phyloP scores from a whole-genome alignment of 2,888 invertebrate genomes.

The Drosophila rubida region DNA sequence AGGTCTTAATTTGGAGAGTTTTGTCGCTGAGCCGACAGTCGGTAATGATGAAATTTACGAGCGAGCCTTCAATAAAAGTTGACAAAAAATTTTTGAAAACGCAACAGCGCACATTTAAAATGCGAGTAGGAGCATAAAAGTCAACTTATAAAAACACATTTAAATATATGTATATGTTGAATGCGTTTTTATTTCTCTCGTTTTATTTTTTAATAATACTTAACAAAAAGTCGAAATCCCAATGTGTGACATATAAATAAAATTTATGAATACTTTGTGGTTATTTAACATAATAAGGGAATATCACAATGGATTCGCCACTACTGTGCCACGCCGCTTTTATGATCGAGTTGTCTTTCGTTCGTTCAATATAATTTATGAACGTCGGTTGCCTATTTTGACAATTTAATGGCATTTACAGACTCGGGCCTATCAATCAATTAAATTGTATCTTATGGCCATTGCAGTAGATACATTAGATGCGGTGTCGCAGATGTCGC shows the following conservation, averaged over 20 bases:
- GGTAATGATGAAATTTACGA: conserved; percentile 67
- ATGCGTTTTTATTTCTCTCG: conserved; percentile 33
- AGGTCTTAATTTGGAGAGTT: conserved; percentile 65
- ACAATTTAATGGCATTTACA: conserved; percentile 70
- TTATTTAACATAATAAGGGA: conserved; percentile 66
- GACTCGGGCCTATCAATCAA: conserved; percentile 64
- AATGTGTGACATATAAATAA: conserved; percentile 64
- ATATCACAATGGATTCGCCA: conserved; percentile 36
- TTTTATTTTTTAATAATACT: conserved; percentile 70
- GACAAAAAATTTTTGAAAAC: conserved; percentile 33
- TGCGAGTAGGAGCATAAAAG: conserved; percentile 40
- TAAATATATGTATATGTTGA: conserved; percentile 36
- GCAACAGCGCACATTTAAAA: conserved; percentile 39
- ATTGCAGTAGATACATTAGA: conserved; percentile 22
- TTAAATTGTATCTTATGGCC: conserved; percentile 20
- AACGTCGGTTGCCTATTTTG: conserved; percentile 62
- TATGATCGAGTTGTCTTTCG: conserved; percentile 45
- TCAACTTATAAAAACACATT: conserved; percentile 33
- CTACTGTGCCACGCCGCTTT: conserved; percentile 65
- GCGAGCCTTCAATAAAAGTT: conserved; percentile 44
- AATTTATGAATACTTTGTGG: conserved; percentile 69
- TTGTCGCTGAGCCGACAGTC: conserved; percentile 42
- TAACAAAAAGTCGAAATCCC: conserved; percentile 27
- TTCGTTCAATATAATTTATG: conserved; percentile 56
- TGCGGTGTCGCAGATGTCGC: conserved; percentile 20